phyloP scores from a whole-genome alignment of 2,888 invertebrate genomes.

The Nomada fucata region DNA sequence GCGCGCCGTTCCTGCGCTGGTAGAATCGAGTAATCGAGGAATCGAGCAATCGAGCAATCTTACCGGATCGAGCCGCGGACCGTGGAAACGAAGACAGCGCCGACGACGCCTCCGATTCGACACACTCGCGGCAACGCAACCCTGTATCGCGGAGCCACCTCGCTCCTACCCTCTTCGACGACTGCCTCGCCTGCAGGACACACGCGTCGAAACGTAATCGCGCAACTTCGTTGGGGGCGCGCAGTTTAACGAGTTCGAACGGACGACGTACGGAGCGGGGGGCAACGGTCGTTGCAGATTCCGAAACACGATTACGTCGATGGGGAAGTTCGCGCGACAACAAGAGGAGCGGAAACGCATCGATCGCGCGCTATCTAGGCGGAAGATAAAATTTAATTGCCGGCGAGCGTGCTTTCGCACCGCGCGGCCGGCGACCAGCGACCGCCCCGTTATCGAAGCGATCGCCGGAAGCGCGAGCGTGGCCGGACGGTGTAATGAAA shows the following conservation, averaged over 20 bases:
- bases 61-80: background rate
- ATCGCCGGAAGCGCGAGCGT: background rate
- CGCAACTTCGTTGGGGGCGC: constrained; percentile 51
- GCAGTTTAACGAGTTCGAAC: constrained; percentile 58
- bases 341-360: constrained; percentile 32
- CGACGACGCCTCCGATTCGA: background rate
- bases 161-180: background rate
- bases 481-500: background rate
- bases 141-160: background rate
- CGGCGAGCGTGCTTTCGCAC: constrained; percentile 30
- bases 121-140: background rate
- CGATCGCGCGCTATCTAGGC: constrained; percentile 36
- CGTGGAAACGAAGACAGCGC: background rate
- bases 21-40: background rate
- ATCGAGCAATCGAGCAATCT: background rate
- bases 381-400: constrained; percentile 58
- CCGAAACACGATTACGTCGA: constrained; percentile 43
- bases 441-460: constrained; percentile 4
- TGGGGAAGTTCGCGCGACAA: constrained; percentile 2
- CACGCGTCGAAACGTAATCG: constrained; percentile 25
- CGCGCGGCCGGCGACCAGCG: constrained; percentile 19
- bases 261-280: background rate
- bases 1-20: constrained; percentile 17
- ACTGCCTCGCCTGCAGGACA: background rate
- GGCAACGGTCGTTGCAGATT: constrained; percentile 19